Conservation (phyloP, 2,113 vertebrate species). For the Phalacrocorax aristotelis region DNA sequence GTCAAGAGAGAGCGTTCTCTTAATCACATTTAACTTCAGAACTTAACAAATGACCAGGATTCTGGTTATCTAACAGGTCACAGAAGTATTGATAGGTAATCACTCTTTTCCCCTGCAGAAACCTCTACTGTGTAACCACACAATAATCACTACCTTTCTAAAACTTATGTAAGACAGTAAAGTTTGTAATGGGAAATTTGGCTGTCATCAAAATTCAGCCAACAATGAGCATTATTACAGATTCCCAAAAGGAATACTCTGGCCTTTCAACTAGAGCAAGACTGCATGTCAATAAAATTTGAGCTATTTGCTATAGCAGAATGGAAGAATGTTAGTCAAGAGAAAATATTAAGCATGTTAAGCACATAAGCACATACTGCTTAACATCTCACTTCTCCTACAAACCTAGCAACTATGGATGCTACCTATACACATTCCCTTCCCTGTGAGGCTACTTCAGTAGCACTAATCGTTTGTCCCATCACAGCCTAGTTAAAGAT, state of each 20-base stretch:
- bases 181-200: not conserved
- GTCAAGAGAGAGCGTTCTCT: not conserved
- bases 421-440: not conserved
- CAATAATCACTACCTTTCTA: not conserved
- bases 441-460: not conserved
- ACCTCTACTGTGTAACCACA: not conserved
- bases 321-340: not conserved
- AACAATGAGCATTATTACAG: not conserved
- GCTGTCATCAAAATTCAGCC: not conserved
- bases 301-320: not conserved
- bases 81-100: not conserved
- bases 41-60: not conserved
- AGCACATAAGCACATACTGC: not conserved
- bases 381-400: not conserved
- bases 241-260: not conserved
- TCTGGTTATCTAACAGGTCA: not conserved
- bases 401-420: not conserved
- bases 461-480: not conserved
- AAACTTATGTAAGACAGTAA: not conserved
- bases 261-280: not conserved
- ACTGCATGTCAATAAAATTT: not conserved
- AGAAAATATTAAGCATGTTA: not conserved
- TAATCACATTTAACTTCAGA: not conserved
- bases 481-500: not conserved
- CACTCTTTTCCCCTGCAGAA: not conserved